These are phyloP conservation scores for Orgyia antiqua DNA, from an alignment of 2,888 invertebrate genomes.

Conservation along the genomic window DNA sequence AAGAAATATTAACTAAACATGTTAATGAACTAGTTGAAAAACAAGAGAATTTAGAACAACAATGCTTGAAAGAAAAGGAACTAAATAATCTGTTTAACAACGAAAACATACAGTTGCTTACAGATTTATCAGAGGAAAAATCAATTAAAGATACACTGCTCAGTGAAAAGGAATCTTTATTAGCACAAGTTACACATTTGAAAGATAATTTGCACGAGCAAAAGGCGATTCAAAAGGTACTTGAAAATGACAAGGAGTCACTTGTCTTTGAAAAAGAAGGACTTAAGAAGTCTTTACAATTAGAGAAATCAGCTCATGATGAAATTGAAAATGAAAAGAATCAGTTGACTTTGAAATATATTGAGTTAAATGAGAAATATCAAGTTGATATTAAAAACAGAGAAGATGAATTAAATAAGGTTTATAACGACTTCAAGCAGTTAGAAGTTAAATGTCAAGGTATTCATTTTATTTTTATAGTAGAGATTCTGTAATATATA, in stretches of 20 bases:
- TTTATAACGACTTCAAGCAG: not conserved
- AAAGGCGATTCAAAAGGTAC: constrained; percentile 15
- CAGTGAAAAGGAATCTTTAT: constrained; percentile 17
- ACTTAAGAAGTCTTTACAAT: not conserved
- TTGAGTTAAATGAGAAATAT: not conserved
- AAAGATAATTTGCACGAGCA: constrained; percentile 12
- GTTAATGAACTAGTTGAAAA: constrained; percentile 13
- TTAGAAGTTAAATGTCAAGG: not conserved
- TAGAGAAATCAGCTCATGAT: not conserved
- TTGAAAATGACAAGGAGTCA: constrained; percentile 18
- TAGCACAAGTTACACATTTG: constrained; percentile 15
- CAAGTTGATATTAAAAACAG: not conserved
- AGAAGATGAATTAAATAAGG: not conserved
- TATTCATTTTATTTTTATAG: no score
- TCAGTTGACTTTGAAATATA: not conserved
- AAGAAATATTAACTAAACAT: constrained; percentile 14
- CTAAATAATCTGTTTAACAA: constrained; percentile 17
- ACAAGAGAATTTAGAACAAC: constrained; percentile 24
- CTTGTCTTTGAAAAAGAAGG: not conserved
- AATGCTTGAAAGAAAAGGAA: constrained; percentile 25
- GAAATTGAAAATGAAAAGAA: not conserved
- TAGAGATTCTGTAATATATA: no score
- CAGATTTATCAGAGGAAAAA: constrained; percentile 15
- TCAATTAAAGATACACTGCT: constrained; percentile 7
- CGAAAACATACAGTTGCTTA: constrained; percentile 6